These are phyloP conservation scores for Coregonus clupeaformis DNA, from an alignment of 2,113 vertebrate genomes.

Conservation along the genomic window DNA sequence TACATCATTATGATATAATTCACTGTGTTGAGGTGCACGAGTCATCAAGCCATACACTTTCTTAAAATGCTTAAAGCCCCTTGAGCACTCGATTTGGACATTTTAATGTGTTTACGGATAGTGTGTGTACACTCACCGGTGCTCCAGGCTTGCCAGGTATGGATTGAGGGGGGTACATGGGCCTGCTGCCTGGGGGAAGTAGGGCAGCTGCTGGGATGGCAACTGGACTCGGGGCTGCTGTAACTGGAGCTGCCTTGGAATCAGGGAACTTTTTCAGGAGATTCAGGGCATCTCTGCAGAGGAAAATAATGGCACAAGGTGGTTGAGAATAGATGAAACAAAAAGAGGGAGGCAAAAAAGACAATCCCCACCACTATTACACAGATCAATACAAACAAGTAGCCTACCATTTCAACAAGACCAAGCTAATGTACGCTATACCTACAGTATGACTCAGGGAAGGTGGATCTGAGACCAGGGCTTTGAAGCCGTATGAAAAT, in stretches of 20 bases:
- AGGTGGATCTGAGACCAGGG: background rate
- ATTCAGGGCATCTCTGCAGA: conserved; percentile 85
- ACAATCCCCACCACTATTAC: background rate
- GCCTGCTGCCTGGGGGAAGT: conserved; percentile 72
- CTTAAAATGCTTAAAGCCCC: no score
- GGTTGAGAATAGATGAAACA: conserved; percentile 9
- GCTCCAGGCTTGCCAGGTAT: conserved; percentile 82
- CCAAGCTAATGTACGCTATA: background rate
- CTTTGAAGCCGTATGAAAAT: background rate
- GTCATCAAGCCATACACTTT: no score
- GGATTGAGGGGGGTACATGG: conserved; percentile 81
- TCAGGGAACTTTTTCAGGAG: conserved; percentile 75
- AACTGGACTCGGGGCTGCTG: conserved; percentile 25
- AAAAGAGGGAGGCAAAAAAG: background rate
- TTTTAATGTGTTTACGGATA: background rate
- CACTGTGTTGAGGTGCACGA: background rate
- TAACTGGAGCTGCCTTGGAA: conserved; percentile 46
- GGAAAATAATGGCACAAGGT: background rate
- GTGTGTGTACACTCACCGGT: conserved; percentile 68
- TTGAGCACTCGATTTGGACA: background rate
- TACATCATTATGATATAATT: background rate
- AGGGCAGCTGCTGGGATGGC: conserved; percentile 29
- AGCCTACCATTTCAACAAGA: background rate
- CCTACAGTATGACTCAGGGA: background rate
- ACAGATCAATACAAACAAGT: background rate